Evolutionary conservation across 2,113 vertebrate species (phyloP).

Genomic region (Urocolius indicus): DNA sequence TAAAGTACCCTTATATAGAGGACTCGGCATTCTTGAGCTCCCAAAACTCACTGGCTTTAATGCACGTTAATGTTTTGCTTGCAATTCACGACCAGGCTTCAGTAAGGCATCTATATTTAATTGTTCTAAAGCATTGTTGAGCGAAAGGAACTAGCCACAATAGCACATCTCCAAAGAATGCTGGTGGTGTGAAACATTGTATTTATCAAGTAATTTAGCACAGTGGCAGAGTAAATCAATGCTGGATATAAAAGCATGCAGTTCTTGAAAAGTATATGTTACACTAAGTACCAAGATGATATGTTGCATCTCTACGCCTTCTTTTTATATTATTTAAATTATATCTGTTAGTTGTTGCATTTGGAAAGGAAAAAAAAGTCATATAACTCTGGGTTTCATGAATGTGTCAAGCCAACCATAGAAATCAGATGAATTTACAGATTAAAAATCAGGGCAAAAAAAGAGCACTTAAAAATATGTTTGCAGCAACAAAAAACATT

Average conservation of each 20-base stretch:
- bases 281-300: background rate
- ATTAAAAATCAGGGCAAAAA: background rate
- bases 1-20: background rate
- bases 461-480: background rate
- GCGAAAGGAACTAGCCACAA: background rate
- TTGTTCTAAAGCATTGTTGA: background rate
- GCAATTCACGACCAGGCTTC: background rate
- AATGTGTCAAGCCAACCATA: background rate
- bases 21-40: background rate
- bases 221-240: background rate
- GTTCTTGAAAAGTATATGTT: slow-evolving; percentile 17
- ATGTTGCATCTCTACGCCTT: background rate
- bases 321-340: background rate
- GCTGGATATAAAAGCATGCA: background rate
- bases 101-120: background rate
- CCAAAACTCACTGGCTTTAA: background rate
- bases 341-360: background rate
- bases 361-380: background rate
- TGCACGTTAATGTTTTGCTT: background rate
- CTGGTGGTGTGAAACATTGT: background rate
- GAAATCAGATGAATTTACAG: background rate
- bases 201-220: background rate
- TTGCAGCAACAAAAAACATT: background rate
- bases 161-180: background rate
- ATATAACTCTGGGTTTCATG: background rate